Evolutionary conservation across 2,113 vertebrate genomes (phyloP).

Genomic region (Henicopernis longicauda): DNA sequence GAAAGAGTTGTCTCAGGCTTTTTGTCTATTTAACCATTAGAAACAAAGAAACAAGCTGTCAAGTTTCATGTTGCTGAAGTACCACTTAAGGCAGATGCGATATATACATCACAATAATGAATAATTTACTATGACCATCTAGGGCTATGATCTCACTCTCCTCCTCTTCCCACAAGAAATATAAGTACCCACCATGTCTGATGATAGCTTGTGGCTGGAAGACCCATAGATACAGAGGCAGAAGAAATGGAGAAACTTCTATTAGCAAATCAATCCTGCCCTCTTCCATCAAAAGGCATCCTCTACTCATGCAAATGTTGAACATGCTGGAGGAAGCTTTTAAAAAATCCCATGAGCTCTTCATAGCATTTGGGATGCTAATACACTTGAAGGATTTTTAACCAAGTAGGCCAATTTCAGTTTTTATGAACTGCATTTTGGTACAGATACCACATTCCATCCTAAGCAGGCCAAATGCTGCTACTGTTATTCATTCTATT

Average conservation of each 20-base stretch:
- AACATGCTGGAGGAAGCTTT: neutral
- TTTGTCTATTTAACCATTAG: neutral
- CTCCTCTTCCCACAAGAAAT: neutral
- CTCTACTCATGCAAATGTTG: accelerated
- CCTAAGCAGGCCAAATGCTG: neutral
- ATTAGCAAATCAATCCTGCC: neutral
- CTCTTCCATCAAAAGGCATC: neutral
- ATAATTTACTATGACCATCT: neutral
- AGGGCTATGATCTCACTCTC: neutral
- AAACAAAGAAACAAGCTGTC: neutral
- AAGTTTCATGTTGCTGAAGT: neutral
- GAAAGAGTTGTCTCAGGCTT: neutral
- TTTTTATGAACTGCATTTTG: neutral
- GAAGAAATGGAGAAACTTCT: neutral
- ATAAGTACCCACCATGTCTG: neutral
- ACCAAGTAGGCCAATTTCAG: neutral
- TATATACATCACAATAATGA: neutral
- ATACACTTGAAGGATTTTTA: neutral
- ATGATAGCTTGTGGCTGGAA: neutral
- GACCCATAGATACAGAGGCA: neutral
- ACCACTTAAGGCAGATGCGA: neutral
- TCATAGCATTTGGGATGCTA: neutral
- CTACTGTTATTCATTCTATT: neutral
- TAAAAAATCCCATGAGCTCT: neutral
- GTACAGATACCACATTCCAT: neutral